phyloP scores from a whole-genome alignment of 1,140 invertebrate species.

The Philopotamus ludificatus region DNA sequence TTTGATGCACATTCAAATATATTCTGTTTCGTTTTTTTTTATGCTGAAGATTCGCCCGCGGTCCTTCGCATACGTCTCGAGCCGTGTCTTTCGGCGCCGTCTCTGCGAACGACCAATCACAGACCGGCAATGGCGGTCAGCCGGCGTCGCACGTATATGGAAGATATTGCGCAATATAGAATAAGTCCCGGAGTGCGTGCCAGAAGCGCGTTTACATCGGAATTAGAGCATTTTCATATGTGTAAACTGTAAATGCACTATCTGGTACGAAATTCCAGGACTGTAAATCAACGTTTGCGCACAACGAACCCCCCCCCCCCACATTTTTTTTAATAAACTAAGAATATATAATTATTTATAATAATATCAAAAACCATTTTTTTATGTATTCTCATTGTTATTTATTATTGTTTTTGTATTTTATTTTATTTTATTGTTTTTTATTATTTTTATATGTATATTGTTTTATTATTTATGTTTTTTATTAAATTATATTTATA shows the following conservation, averaged over 20 bases:
- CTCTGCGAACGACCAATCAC: background rate
- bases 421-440: slow-evolving; percentile 14
- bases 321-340: background rate
- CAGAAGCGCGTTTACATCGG: slow-evolving; percentile 95
- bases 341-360: background rate
- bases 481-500: background rate
- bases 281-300: slow-evolving; percentile 48
- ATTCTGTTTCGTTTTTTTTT: no score
- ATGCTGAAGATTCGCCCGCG: no score
- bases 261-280: slow-evolving; percentile 94
- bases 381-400: slow-evolving; percentile 7
- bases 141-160: background rate
- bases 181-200: slow-evolving; percentile 79
- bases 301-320: no score
- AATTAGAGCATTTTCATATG: slow-evolving; percentile 57
- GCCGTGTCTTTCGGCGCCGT: no score
- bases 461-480: background rate
- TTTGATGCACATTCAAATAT: no score
- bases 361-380: background rate
- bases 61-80: no score
- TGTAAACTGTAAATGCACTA: slow-evolving; percentile 97
- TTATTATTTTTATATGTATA: background rate
- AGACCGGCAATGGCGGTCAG: background rate
- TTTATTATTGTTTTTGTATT: slow-evolving; percentile 5
- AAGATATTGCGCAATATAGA: background rate